A percentile compares a stretch with the other conserved stretches of the same genome.
These are phyloP conservation scores for Turritopsis dohrnii DNA, from an alignment of 30 jellyfish, hydroid and myxozoan species.

Conservation along the genomic window DNA sequence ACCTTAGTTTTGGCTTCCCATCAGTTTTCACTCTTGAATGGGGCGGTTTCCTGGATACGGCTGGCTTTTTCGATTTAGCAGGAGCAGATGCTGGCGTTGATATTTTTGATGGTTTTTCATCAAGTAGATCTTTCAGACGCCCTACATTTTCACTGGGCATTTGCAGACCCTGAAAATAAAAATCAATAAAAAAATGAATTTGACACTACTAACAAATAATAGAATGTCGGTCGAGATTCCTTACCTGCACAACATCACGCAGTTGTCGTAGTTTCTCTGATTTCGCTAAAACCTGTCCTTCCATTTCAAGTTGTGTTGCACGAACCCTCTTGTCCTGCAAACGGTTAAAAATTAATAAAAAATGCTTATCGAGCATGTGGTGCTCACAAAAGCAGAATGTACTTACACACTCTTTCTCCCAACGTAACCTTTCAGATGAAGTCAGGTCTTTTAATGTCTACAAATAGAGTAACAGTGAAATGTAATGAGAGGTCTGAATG, in stretches of 20 bases:
- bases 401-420: slow-evolving; percentile 93
- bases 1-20: slow-evolving; percentile 37
- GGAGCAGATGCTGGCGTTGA: slow-evolving; percentile 26
- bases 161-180: not conserved
- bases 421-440: slow-evolving; percentile 64
- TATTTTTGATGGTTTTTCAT: slow-evolving; percentile 25
- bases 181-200: not conserved
- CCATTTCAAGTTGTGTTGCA: slow-evolving; percentile 78
- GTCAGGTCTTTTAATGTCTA: slow-evolving; percentile 68
- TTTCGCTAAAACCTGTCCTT: slow-evolving; percentile 49
- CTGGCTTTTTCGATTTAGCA: slow-evolving; percentile 45
- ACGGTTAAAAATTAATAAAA: not conserved
- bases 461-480: not conserved
- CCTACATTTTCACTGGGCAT: slow-evolving; percentile 7
- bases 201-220: no score
- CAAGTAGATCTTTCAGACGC: not conserved
- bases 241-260: slow-evolving; percentile 73
- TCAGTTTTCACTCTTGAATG: slow-evolving; percentile 50
- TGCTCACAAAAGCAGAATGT: not conserved
- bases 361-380: not conserved
- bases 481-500: not conserved
- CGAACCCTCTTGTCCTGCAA: slow-evolving; percentile 70
- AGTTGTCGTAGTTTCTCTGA: slow-evolving; percentile 70
- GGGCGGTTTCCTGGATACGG: slow-evolving; percentile 76
- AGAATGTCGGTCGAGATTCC: not conserved